Conservation (phyloP, 2,113 vertebrate species). For the Poeciliopsis turrubarensis region DNA sequence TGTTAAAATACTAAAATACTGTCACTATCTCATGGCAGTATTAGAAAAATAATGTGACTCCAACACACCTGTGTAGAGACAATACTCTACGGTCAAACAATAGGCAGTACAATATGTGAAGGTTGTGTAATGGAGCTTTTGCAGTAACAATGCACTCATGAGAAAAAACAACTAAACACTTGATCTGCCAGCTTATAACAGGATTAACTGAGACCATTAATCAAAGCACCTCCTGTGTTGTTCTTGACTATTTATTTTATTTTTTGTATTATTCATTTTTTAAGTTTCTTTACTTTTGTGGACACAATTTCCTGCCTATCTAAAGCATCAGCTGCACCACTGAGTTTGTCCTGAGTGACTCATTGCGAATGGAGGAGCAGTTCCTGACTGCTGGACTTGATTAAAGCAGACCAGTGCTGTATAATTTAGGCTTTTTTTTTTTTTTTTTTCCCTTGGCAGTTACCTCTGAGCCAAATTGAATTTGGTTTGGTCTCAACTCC, state of each 20-base stretch:
- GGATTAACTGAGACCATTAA: not conserved
- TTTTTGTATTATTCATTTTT: too few species aligned
- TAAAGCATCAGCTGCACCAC: not conserved
- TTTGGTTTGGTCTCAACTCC: conserved; percentile 18
- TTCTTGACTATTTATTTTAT: not conserved
- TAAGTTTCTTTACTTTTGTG: not conserved
- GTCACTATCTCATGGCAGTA: too few species aligned
- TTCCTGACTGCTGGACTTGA: conserved; percentile 2
- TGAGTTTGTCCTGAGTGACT: not conserved
- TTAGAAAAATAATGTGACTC: not conserved
- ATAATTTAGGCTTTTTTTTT: conserved; percentile 2
- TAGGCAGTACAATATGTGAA: not conserved
- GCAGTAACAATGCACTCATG: not conserved
- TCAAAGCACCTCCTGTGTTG: not conserved
- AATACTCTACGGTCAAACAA: not conserved
- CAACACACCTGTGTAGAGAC: not conserved
- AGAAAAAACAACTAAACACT: not conserved
- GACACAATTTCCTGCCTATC: not conserved
- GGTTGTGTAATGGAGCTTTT: conserved; percentile 15
- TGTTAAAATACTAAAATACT: too few species aligned
- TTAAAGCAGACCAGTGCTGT: not conserved
- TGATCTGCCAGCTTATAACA: not conserved
- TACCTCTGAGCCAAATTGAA: conserved; percentile 5
- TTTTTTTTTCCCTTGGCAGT: conserved; percentile 3
- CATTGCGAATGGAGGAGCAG: not conserved